Evolutionary conservation across 1,140 invertebrate species (phyloP), one percentile per base, ranked within the genome.

Genomic region (Heliconius himera): DNA sequence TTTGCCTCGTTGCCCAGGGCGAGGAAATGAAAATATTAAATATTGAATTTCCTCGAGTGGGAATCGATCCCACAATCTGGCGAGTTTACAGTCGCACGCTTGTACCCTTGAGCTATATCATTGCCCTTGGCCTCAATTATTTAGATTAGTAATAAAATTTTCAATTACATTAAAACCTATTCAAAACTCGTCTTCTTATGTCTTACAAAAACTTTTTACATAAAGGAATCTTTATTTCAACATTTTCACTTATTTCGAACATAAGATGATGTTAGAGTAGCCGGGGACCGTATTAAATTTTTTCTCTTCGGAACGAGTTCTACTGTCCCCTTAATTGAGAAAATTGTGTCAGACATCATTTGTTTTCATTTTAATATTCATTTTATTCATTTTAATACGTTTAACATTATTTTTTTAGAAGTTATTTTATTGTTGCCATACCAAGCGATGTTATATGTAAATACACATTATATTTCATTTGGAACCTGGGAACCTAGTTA

Each of bases 221-320:
- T 29, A 66, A 26, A 29, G n/a, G 26, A 5, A 13, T 29, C 26
- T 66, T 29, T 66, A 66, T 66, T 29, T 26, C 56, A 22, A 60
- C 56, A 60, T 60, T 66, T 66, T 66, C 60, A 26, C 26, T 66
- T n/a, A 66, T 66, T 29, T 66, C 26, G 9, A 66, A 66, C 13
- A 66, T 11, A 66, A 66, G 22, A 66, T 22, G 22, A 4, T 29
- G 60, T 11, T 66, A 66, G 60, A 60, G 60, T 4, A 66, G 26
- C 60, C 60, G 26, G 22, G 54, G 60, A 66, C 26, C 60, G 26
- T 66, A 29, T 66, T 66, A 66, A 66, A 66, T 29, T 66, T 66
- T 66, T 66, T 66, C 60, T 66, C 60, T 66, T 66, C 1, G 60
- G n/a, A 29, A 66, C 60, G 60, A 66, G 60, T 66, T 66, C 60